phyloP scores from a whole-genome alignment of 2,888 invertebrate species.

The Orthosia gothica region DNA sequence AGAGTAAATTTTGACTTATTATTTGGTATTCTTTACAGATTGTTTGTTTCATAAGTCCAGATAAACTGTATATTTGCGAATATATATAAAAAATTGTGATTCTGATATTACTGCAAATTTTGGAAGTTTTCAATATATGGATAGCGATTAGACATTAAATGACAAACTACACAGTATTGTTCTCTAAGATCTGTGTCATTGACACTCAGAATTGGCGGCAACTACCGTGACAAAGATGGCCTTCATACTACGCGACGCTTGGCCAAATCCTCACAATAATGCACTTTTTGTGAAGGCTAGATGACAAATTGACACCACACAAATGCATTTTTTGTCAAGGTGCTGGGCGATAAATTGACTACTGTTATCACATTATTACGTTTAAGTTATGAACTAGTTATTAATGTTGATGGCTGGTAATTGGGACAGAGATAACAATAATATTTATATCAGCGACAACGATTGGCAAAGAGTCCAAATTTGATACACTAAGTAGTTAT shows the following conservation, averaged over 20 bases:
- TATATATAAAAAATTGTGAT: too few species aligned
- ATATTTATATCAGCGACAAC: too few species aligned
- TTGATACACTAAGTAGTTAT: too few species aligned
- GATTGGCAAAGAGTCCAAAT: too few species aligned
- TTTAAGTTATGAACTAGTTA: background rate
- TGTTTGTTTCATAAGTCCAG: background rate
- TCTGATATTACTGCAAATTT: too few species aligned
- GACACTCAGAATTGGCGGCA: conserved; percentile 64
- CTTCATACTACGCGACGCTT: conserved; percentile 65
- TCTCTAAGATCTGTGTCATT: conserved; percentile 69
- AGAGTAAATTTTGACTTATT: too few species aligned
- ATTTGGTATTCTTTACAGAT: background rate
- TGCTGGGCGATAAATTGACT: conserved; percentile 3
- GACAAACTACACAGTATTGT: conserved; percentile 50
- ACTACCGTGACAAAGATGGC: conserved; percentile 70
- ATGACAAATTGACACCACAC: conserved; percentile 29
- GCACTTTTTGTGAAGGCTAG: conserved; percentile 53
- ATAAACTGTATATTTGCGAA: too few species aligned
- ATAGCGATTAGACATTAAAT: conserved; percentile 2
- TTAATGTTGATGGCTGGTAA: too few species aligned
- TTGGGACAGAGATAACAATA: too few species aligned
- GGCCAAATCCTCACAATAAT: conserved; percentile 61
- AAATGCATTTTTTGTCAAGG: conserved; percentile 28
- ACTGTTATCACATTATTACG: conserved; percentile 11
- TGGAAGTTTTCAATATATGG: background rate